Base-by-base conservation (phyloP, 2,888 invertebrate genomes). In the Leptinotarsa juncta region DNA sequence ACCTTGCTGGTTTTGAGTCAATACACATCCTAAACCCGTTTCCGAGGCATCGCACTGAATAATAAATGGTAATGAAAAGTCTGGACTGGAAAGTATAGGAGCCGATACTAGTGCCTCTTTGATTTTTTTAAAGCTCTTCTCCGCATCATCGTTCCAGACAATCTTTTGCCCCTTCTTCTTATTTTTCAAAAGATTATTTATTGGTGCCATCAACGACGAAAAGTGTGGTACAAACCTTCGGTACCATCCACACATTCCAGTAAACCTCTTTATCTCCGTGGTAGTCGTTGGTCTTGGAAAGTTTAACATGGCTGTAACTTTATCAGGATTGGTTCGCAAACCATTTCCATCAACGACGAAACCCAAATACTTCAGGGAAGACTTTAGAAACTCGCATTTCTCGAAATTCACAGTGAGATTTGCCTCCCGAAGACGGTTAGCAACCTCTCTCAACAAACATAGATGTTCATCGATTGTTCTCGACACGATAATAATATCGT, bases 1-100 rank as follows among this genome's bases (percentile, higher is more conserved):
- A 26, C 74, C 75, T 3, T 69, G 70, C 50, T 62, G 70, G 3
- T 50, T 60, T 73, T 78, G 79, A 15, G 72, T 65, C 14, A 81
- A 60, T 4, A 80, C 78, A 42, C 74, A 71, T 4, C 81, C 81
- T 16, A 81, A 15, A 20, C 78, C 79, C 23, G 55, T 72, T 12
- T 69, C 70, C 32, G 70, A 74, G 18, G 81, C 77, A 55, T 81
- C 81, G 10, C 70, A 70, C 48, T 81, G 80, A 3, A 81, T 16
- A 14, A 49, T 70, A 71, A 81, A 80, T 12, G 68, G 65, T 18
- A 62, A 23, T 5, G 7, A 48, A 49, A 49, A 50, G 49, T 66
- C 50, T 3, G 66, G 66, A 15, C 18, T 49, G 12, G 66, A 49
- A 16, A 66, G 48, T 14, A 66, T 66, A 12, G 20, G 66, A 42